Base-by-base conservation (phyloP, 2,113 vertebrate genomes). In the Coracopsis vasa region DNA sequence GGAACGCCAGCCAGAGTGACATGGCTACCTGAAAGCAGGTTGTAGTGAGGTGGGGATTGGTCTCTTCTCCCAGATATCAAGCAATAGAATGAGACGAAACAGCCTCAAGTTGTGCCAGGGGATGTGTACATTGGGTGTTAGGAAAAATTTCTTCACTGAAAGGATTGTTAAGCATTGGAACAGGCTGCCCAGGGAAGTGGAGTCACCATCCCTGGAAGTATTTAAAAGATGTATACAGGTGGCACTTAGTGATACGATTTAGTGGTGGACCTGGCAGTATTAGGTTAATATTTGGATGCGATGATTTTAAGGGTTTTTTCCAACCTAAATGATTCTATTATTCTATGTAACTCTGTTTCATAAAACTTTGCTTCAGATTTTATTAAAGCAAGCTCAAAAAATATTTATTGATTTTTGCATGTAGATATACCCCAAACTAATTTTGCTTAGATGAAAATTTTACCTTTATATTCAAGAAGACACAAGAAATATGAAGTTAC, bases 1-100 rank as follows among this genome's bases (percentile, higher is more conserved):
- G 90, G 58, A 97, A 90, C 61, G 64, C 65, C 51, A 95, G 94
- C 65, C 44, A 67, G 82, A 73, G 74, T 71, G 92, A 92, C 90
- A 95, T 23, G 64, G 94, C 58, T 70, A 70, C 70, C 48, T n/a
- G 70, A 44, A 70, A 70, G 62, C 37, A 70, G 54, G 48, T 39
- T 64, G 56, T 50, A 70, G 74, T 31, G 62, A 87, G 56, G 33
- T 50, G 33, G 18, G 23, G 54, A 35, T 81, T 28, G 47, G 41
- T n/a, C 42, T 67, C 48, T 64, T 82, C 41, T n/a, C 54, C 48
- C 56, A 44, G 21, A 37, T 0, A 87, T 42, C 62, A 87, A 64
- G 28, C 21, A 50, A 58, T 29, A 64, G 62, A 42, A 64, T 15
- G 56, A 37, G 16, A 87, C 50, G 48, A 87, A 92, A 70, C 11